Base-by-base conservation (phyloP, 2,113 vertebrate genomes). In the Noturus placidus region DNA sequence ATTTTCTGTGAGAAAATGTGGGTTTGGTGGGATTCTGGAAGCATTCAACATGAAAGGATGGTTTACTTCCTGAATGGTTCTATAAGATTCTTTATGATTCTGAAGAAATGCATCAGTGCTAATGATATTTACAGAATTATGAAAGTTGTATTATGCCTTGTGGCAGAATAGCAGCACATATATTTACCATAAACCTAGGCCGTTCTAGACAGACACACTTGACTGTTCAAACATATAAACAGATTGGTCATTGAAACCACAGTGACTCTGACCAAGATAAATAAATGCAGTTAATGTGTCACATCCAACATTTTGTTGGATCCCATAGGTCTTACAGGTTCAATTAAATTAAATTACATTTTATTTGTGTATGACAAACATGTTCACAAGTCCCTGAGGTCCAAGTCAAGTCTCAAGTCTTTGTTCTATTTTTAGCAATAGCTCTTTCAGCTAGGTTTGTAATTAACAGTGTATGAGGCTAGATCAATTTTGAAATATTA, bases 1-100 rank as follows among this genome's bases (percentile, higher is more conserved):
- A 67, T 84, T 88, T 50, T 17, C 35, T 50, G 22, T n/a, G 33
- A 74, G 56, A 59, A 46, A 77, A 61, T 30, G 35, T 50, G 20
- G 25, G 5, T 13, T 77, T 50, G 52, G 3, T 77, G n/a, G 30
- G 30, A 30, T 25, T 84, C 42, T 84, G 65, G 20, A 54, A 67
- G 27, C 82, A 35, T 69, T 56, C 30, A 63, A 35, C 42, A 54
- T 83, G n/a, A 69, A 67, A 84, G 82, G 42, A 10, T 84, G 25
- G 19, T 50, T 72, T n/a, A 57, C 19, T 80, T 70, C 50, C 38
- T 67, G 57, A 25, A 38, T 63, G 22, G 80, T 82, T 63, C 25
- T 22, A 27, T 19, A 83, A 9, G 17, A 83, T 67, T 83, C 22
- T 42, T 65, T 50, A 27, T 65, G 35, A 6, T 83, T 77, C 14